phyloP scores from a whole-genome alignment of 2,797 vertebrate genomes.

The Tragopan temminckii region DNA sequence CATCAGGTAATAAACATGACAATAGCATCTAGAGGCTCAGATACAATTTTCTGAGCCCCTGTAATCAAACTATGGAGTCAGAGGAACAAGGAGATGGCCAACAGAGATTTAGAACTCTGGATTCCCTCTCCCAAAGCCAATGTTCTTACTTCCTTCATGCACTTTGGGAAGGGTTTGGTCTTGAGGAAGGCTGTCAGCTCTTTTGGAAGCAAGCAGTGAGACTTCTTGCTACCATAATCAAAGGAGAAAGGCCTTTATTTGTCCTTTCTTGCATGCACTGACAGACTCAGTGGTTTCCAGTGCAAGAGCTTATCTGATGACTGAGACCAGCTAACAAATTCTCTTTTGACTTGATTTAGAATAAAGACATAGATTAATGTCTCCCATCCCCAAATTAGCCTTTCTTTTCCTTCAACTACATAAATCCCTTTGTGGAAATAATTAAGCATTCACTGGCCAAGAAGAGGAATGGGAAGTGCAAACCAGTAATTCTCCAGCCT shows the following conservation, averaged over 20 bases:
- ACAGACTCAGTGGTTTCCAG: background rate
- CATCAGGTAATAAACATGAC: background rate
- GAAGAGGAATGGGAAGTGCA: background rate
- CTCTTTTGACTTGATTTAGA: background rate
- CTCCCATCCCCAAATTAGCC: background rate
- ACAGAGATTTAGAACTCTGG: background rate
- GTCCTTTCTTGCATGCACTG: background rate
- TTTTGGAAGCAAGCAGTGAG: background rate
- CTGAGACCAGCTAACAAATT: background rate
- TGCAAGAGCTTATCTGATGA: background rate
- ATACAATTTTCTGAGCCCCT: background rate
- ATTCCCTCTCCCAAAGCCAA: background rate
- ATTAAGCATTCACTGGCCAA: slow-evolving; percentile 30
- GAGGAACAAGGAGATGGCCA: background rate
- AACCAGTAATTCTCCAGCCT: slow-evolving; percentile 4
- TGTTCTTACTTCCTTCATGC: background rate
- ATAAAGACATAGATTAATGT: background rate
- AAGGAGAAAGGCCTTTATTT: background rate
- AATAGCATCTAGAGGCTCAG: background rate
- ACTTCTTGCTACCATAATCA: background rate
- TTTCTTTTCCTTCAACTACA: slow-evolving; percentile 3
- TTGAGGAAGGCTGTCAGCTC: background rate
- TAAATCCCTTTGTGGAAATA: slow-evolving; percentile 45
- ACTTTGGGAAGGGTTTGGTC: fast-evolving
- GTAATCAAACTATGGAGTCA: background rate